A percentile compares a stretch with the other conserved stretches of the same genome.
Evolutionary conservation across 2,888 invertebrate genomes (phyloP).

Genomic region (Biston betularia): DNA sequence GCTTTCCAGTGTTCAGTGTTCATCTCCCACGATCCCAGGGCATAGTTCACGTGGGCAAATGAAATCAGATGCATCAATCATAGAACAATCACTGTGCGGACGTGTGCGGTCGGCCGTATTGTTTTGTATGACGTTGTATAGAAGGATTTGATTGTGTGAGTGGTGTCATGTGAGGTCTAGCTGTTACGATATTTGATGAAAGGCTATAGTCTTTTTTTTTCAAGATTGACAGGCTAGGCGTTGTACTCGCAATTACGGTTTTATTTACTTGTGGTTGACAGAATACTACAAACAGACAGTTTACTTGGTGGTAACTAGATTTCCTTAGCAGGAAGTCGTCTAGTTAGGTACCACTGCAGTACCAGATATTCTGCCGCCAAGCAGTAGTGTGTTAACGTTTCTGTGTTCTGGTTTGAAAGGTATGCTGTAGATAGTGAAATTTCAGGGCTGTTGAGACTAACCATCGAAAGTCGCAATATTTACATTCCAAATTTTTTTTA

Average conservation of each 20-base stretch:
- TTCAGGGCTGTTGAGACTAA: too few species aligned
- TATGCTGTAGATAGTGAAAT: too few species aligned
- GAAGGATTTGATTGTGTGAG: constrained; percentile 12
- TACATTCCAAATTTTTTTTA: too few species aligned
- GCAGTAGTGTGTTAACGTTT: too few species aligned
- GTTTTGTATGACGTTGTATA: constrained; percentile 33
- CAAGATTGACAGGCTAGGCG: too few species aligned
- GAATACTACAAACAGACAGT: too few species aligned
- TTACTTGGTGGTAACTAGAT: too few species aligned
- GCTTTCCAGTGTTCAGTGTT: constrained; percentile 7
- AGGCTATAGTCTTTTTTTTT: not conserved
- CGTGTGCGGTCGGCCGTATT: constrained; percentile 44
- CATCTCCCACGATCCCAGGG: constrained; percentile 62
- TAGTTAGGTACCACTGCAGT: too few species aligned
- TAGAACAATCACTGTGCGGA: constrained; percentile 57
- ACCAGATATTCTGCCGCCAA: too few species aligned
- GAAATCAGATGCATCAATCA: constrained; percentile 71
- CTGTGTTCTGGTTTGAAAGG: too few species aligned
- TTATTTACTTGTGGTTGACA: not conserved
- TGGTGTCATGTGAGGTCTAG: constrained; percentile 18
- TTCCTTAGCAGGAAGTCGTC: too few species aligned
- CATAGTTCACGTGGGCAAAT: constrained; percentile 63
- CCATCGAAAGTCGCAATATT: too few species aligned
- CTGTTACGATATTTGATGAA: constrained; percentile 12
- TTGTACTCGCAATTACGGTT: not conserved